Conservation (phyloP, 1,140 invertebrate species). For the Homalodisca vitripennis region DNA sequence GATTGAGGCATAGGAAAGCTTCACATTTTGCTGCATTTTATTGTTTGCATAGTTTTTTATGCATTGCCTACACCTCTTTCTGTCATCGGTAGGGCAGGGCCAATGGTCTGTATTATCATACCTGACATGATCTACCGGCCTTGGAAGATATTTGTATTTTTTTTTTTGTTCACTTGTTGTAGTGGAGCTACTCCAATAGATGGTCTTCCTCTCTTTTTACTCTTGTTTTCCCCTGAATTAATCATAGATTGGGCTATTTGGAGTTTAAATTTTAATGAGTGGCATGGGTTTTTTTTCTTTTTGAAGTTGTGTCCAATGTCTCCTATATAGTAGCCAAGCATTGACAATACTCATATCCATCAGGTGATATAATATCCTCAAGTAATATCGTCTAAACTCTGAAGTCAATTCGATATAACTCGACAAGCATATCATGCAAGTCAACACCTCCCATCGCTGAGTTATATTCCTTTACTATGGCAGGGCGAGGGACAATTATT, state of each 20-base stretch:
- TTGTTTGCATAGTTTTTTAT: background rate
- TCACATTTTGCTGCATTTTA: background rate
- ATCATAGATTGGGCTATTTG: background rate
- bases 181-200: background rate
- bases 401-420: conserved; percentile 29
- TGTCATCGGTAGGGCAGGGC: background rate
- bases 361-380: conserved; percentile 31
- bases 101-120: background rate
- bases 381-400: conserved; percentile 24
- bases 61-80: background rate
- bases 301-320: background rate
- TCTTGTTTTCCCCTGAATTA: background rate
- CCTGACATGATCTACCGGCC: background rate
- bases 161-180: background rate
- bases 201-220: background rate
- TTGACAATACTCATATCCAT: conserved; percentile 33
- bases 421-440: conserved; percentile 34
- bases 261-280: background rate
- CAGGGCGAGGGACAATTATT: conserved; percentile 29
- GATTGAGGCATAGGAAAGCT: no score
- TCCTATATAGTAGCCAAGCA: conserved; percentile 27
- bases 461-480: conserved; percentile 38
- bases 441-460: conserved; percentile 36
- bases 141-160: background rate
- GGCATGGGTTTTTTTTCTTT: background rate